phyloP scores from a whole-genome alignment of 2,797 vertebrate genomes.

The Antennarius maculatus region DNA sequence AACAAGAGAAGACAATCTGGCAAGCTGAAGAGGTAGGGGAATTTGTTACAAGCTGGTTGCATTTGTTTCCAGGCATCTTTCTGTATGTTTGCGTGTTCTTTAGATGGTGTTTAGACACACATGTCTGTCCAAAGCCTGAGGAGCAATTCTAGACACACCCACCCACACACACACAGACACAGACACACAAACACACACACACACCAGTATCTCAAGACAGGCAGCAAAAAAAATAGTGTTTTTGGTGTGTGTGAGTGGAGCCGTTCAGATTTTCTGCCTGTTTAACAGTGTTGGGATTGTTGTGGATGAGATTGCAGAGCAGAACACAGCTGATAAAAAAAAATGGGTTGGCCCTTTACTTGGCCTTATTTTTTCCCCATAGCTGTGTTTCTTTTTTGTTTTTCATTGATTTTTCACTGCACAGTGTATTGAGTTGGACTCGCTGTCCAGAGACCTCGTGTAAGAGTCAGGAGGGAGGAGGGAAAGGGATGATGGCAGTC shows the following conservation, averaged over 20 bases:
- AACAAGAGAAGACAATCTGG: slow-evolving; percentile 32
- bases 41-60: slow-evolving; percentile 11
- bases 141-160: slow-evolving; percentile 36
- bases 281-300: slow-evolving; percentile 19
- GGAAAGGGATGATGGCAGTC: slow-evolving; percentile 48
- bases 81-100: slow-evolving; percentile 17
- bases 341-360: slow-evolving; percentile 37
- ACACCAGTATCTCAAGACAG: no score
- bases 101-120: slow-evolving; percentile 42
- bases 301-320: slow-evolving; percentile 11
- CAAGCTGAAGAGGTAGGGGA: slow-evolving; percentile 19
- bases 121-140: slow-evolving; percentile 45
- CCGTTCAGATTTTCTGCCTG: background rate
- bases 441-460: slow-evolving; percentile 39
- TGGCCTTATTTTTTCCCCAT: slow-evolving; percentile 21
- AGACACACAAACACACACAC: no score
- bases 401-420: slow-evolving; percentile 66
- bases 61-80: slow-evolving; percentile 19
- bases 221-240: no score
- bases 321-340: slow-evolving; percentile 10
- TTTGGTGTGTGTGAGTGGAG: background rate
- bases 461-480: slow-evolving; percentile 32
- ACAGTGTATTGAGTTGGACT: slow-evolving; percentile 61
- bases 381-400: slow-evolving; percentile 36
- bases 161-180: no score